A percentile compares a stretch with the other conserved stretches of the same genome.
Conservation (phyloP, 2,888 invertebrate genomes). For the Osmoderma eremita region DNA sequence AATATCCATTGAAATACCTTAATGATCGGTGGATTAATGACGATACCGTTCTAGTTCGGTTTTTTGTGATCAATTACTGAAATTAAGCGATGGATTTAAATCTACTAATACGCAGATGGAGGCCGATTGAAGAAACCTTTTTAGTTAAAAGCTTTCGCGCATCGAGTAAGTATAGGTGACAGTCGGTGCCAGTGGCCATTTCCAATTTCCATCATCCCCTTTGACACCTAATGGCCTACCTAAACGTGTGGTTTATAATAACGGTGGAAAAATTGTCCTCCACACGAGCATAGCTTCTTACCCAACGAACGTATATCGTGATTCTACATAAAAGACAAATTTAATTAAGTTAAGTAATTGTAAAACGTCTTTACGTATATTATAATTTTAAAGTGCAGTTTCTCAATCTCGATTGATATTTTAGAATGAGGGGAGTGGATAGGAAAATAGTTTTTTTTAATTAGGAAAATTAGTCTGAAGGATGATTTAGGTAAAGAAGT, state of each 20-base stretch:
- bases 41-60: slow-evolving; percentile 41
- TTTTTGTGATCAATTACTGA: slow-evolving; percentile 52
- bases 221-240: slow-evolving; percentile 12
- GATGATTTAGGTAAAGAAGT: no score
- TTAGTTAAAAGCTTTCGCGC: slow-evolving; percentile 56
- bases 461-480: no score
- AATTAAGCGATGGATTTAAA: slow-evolving; percentile 49
- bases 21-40: slow-evolving; percentile 33
- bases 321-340: slow-evolving; percentile 44
- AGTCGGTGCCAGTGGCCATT: slow-evolving; percentile 57
- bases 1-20: slow-evolving; percentile 3
- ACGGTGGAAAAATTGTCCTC: slow-evolving; percentile 33
- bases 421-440: no score
- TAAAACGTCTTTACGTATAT: no score
- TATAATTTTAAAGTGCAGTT: no score
- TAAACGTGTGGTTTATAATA: not conserved
- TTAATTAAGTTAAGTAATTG: not conserved
- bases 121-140: slow-evolving; percentile 55
- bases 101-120: slow-evolving; percentile 45
- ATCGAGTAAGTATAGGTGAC: slow-evolving; percentile 54
- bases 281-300: slow-evolving; percentile 28
- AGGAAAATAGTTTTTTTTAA: no score
- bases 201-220: slow-evolving; percentile 44
- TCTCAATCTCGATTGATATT: no score
- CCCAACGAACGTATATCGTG: slow-evolving; percentile 43